Evolutionary conservation across 2,113 vertebrate genomes (phyloP), one percentile per base, ranked within the genome.

Genomic region (Zonotrichia leucophrys): DNA sequence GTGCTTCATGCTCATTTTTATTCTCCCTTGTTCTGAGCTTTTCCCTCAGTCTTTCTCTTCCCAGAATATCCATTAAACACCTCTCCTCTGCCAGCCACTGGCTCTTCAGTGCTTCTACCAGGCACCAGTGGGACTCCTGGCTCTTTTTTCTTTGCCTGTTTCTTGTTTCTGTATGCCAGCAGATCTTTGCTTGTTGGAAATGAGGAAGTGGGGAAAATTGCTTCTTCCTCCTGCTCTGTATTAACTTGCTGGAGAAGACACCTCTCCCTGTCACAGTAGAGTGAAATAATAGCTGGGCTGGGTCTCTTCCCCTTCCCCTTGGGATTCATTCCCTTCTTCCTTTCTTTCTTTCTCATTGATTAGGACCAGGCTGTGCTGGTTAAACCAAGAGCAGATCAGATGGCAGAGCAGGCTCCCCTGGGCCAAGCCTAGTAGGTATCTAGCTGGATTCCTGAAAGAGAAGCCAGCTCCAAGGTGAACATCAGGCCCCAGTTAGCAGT

Each of bases 1-100:
- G 80, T 88, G 75, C 89, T 80, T 74, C 35, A 30, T 3, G 30
- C 58, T 94, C 67, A 0, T 87, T 95, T 95, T 90, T 91, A 76
- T 92, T 90, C 87, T 82, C 44, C 58, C 75, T 47, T 80, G 87
- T 94, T 96, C 84, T 95, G 60, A 95, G 87, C 87, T 59, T 90
- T 91, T 60, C 56, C 52, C 82, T 90, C 12, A 25, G 60, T 89
- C 91, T 90, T 90, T 95, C 72, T 96, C 75, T 94, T 97, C 88
- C 89, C 63, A 81, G 86, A 95, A 96, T 90, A 94, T n/a, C 85
- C 86, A 82, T 94, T 90, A 93, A 95, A 94, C 68, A 74, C 35
- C 59, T 94, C 70, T 92, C 33, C 55, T 85, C 67, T 93, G 79
- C 55, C 85, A 94, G 89, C 67, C 70, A 83, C 30, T 89, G 75